Conservation (phyloP, 2,888 invertebrate genomes). For the Dascillus cervinus region DNA sequence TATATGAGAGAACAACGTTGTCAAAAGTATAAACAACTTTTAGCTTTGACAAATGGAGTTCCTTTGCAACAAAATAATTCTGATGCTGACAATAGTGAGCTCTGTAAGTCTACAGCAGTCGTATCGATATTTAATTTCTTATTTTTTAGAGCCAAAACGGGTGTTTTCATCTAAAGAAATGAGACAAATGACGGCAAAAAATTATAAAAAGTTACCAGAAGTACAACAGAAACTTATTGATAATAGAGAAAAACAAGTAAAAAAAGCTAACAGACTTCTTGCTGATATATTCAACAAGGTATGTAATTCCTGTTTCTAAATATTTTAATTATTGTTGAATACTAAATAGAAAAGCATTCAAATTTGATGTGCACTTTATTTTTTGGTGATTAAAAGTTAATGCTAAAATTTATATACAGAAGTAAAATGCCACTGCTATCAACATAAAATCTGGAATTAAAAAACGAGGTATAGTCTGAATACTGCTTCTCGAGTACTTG, state of each 20-base stretch:
- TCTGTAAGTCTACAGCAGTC: too few species aligned
- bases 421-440: too few species aligned
- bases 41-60: conserved; percentile 36
- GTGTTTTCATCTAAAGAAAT: conserved; percentile 51
- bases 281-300: conserved; percentile 71
- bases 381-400: too few species aligned
- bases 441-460: too few species aligned
- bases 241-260: conserved; percentile 48
- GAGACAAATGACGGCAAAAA: conserved; percentile 51
- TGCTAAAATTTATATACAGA: too few species aligned
- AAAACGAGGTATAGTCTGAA: too few species aligned
- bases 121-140: too few species aligned
- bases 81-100: conserved; percentile 5
- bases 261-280: conserved; percentile 64
- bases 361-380: too few species aligned
- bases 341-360: too few species aligned
- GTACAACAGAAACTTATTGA: conserved; percentile 56
- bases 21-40: conserved; percentile 40
- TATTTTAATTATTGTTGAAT: too few species aligned
- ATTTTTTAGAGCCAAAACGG: conserved; percentile 40
- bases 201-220: conserved; percentile 66
- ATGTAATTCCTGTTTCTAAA: conserved; percentile 13
- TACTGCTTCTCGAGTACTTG: too few species aligned
- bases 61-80: conserved; percentile 3
- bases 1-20: conserved; percentile 42